A percentile compares a stretch with the other conserved stretches of the same genome.
Conservation (phyloP, 2,888 invertebrate genomes). For the Dasypolia templi region DNA sequence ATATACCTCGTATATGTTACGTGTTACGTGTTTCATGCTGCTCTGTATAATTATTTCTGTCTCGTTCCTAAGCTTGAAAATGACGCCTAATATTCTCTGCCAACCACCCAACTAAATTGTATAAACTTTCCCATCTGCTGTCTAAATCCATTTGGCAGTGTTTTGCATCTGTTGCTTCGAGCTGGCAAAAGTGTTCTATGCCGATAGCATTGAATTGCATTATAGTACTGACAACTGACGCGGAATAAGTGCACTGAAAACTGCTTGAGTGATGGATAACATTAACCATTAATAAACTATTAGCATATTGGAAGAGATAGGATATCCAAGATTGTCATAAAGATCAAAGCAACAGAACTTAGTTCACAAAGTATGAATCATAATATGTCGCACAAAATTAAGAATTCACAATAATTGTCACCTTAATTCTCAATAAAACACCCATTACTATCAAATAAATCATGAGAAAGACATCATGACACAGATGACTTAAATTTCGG, state of each 20-base stretch:
- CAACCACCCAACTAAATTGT: slow-evolving; percentile 29
- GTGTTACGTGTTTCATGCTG: too few relatives aligned
- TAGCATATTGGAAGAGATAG: too few relatives aligned
- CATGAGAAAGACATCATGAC: background rate
- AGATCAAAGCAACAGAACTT: background rate
- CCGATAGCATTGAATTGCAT: slow-evolving; percentile 38
- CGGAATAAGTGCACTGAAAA: slow-evolving; percentile 7
- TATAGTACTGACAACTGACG: slow-evolving; percentile 20
- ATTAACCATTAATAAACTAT: background rate
- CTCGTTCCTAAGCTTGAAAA: slow-evolving; percentile 5
- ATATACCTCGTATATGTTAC: too few relatives aligned
- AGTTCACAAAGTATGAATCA: slow-evolving; percentile 2
- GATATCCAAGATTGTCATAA: slow-evolving; percentile 2
- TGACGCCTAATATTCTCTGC: slow-evolving; percentile 25
- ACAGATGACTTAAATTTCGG: slow-evolving; percentile 53
- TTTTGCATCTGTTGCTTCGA: slow-evolving; percentile 41
- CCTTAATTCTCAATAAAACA: slow-evolving; percentile 37
- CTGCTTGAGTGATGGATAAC: slow-evolving; percentile 1
- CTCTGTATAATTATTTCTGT: background rate
- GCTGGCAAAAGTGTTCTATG: slow-evolving; percentile 34
- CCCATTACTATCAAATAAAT: slow-evolving; percentile 1
- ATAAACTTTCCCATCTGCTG: slow-evolving; percentile 44
- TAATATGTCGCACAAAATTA: slow-evolving; percentile 32
- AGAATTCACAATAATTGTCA: slow-evolving; percentile 17
- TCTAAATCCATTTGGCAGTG: slow-evolving; percentile 49